Evolutionary conservation across 64 coral and sea anemone genomes (phyloP).

Genomic region (Cladopsammia gracilis): DNA sequence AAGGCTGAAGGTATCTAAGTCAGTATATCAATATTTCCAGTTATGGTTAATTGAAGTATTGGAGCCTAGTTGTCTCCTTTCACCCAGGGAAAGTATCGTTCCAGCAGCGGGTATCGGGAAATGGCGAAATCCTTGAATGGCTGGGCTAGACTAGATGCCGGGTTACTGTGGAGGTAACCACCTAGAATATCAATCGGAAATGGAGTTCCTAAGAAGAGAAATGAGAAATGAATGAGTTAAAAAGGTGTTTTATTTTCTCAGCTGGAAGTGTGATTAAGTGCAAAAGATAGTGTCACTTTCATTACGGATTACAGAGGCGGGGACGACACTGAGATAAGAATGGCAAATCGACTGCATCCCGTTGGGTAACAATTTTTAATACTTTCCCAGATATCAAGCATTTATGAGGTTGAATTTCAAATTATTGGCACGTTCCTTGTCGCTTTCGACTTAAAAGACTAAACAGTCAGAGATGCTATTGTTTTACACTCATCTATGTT

Average conservation of each 20-base stretch:
- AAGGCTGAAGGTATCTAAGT: no score
- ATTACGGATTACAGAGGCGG: conserved; percentile 23
- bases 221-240: not conserved
- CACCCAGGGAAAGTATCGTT: not conserved
- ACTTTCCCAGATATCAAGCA: not conserved
- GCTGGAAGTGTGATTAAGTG: conserved; percentile 17
- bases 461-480: not conserved
- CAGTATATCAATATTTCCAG: no score
- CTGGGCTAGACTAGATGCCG: not conserved
- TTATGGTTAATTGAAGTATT: not conserved
- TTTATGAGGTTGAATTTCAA: not conserved
- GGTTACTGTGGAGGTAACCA: no score
- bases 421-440: not conserved
- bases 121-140: conserved; percentile 6
- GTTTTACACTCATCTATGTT: not conserved
- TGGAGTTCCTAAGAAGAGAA: not conserved
- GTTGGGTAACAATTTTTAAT: no score
- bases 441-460: not conserved
- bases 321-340: not conserved
- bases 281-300: not conserved
- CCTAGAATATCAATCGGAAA: not conserved
- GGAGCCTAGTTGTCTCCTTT: conserved; percentile 24
- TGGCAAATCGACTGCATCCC: not conserved
- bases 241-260: conserved; percentile 44
- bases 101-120: conserved; percentile 23